Evolutionary conservation across 2,888 invertebrate genomes (phyloP), one percentile per base, ranked within the genome.

Genomic region (Ophion costatus): DNA sequence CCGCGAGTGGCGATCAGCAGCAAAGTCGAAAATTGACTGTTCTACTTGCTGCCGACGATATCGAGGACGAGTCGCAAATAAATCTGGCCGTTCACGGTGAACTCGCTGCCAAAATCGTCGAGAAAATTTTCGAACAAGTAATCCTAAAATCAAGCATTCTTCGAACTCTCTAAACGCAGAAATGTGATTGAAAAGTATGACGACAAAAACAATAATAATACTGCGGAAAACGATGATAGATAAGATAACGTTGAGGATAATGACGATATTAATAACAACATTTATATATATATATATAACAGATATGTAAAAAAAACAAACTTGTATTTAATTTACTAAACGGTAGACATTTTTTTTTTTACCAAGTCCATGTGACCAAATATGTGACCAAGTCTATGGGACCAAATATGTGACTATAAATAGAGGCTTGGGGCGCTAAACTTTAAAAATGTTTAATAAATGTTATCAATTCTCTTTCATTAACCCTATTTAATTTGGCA

Each of bases 81-180:
- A 87, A 89, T 63, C 74, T 88, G 42, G 91, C 91, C 14, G 71
- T 90, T 10, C 88, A 87, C 33, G 92, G 91, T 2, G 90, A 91
- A 45, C 85, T 92, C n/a, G 91, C 92, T 9, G 90, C 88, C 14
- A 90, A 91, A 84, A 92, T 92, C 45, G 91, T 92, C 24, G 89
- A 91, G 29, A 89, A 87, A 51, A 91, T 92, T 75, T 90, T 91
- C 75, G 88, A 90, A 61, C 88, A 91, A 86, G 92, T 92, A 87
- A 14, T 22, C 14, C 45, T 14, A 51, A 38, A 57, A 75, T 2
- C 17, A 57, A 51, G 10, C 22, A n/a, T 38, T 38, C 11, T 57
- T 38, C 17, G 24, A 22, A 4, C 29, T 42, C 38, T 42, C 51
- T 33, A 10, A 5, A 3, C 42, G 17, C 2, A 4, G 0, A 38